phyloP scores from a whole-genome alignment of 2,797 vertebrate species.

The Prunella strophiata region DNA sequence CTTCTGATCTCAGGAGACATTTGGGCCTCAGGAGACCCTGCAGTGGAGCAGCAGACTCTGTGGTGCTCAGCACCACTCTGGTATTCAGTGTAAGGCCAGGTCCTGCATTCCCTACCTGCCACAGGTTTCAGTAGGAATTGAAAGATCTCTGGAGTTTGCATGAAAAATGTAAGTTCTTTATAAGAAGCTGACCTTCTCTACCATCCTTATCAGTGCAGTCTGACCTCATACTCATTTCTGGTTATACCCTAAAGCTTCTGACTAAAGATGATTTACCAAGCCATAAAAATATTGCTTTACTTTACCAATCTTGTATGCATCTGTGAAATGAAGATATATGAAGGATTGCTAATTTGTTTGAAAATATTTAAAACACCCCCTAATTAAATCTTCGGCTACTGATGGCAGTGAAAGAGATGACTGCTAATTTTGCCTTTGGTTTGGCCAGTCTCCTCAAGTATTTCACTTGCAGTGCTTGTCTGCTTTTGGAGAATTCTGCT shows the following conservation, averaged over 20 bases:
- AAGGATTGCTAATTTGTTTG: not conserved
- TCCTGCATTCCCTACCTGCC: not conserved
- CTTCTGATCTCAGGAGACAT: not conserved
- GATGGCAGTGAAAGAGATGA: not conserved
- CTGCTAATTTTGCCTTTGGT: slow-evolving; percentile 16
- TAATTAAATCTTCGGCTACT: not conserved
- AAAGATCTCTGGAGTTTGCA: not conserved
- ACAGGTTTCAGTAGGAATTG: not conserved
- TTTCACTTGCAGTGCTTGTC: not conserved
- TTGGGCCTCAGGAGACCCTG: not conserved
- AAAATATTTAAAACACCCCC: not conserved
- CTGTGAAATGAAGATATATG: not conserved
- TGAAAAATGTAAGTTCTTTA: not conserved
- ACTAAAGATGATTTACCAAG: not conserved
- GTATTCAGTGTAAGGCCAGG: not conserved
- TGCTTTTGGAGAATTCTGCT: not conserved
- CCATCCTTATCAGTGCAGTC: not conserved
- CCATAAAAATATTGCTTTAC: not conserved
- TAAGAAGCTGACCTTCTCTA: not conserved
- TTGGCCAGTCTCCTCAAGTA: not conserved
- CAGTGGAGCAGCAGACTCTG: not conserved
- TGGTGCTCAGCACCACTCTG: not conserved
- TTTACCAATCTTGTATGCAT: not conserved
- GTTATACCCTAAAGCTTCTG: not conserved
- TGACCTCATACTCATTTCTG: not conserved